phyloP scores from a whole-genome alignment of 2,888 invertebrate genomes.

The Phaedon cochleariae region DNA sequence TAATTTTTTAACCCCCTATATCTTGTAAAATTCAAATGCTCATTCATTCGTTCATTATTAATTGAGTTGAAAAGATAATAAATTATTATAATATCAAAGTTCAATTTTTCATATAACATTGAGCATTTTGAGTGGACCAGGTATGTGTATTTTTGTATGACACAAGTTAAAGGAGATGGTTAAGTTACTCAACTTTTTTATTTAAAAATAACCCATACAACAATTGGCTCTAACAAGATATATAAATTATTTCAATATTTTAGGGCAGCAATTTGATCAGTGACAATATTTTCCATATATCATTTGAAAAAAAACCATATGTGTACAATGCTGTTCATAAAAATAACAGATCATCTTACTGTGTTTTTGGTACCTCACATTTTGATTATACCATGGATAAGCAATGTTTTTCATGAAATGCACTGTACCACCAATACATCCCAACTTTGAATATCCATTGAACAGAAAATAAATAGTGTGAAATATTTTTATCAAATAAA shows the following conservation, averaged over 20 bases:
- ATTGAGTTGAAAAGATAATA: no score
- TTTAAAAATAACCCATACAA: conserved; percentile 63
- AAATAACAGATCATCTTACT: not conserved
- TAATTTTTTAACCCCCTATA: no score
- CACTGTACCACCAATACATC: not conserved
- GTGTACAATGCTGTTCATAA: conserved; percentile 24
- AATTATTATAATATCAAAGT: no score
- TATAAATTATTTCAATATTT: conserved; percentile 58
- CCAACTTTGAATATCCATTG: not conserved
- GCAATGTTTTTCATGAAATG: not conserved
- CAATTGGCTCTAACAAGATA: conserved; percentile 61
- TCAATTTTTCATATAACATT: no score
- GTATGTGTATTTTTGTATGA: no score
- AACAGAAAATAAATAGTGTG: not conserved
- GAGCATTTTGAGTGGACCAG: no score
- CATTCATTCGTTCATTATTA: no score
- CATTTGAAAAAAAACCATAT: conserved; percentile 22
- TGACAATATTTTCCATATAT: conserved; percentile 25
- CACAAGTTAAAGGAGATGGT: no score
- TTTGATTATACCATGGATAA: no score
- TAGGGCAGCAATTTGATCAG: conserved; percentile 48
- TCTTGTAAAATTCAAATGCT: no score
- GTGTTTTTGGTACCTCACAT: no score
- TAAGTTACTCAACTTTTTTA: conserved; percentile 52
- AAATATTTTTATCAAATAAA: not conserved